Evolutionary conservation across 2,888 invertebrate species (phyloP).

Genomic region (Dicyrtoma fusca): DNA sequence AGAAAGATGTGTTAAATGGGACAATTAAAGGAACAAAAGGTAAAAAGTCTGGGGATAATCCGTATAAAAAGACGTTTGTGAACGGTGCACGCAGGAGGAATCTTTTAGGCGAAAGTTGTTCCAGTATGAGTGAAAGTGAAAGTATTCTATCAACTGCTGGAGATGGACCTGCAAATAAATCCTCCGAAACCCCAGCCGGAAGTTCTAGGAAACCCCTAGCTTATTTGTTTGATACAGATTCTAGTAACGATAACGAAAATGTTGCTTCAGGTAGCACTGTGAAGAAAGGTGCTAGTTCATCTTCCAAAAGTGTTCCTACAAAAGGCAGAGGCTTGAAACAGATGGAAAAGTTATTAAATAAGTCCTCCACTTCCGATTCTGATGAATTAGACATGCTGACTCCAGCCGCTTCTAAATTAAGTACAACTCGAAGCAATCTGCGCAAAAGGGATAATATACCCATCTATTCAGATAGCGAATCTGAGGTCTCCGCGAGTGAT

Average conservation of each 20-base stretch:
- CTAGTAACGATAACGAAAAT: slow-evolving; percentile 62
- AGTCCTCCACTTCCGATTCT: slow-evolving; percentile 71
- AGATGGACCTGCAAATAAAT: slow-evolving; percentile 49
- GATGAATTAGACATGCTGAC: slow-evolving; percentile 65
- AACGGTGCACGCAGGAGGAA: slow-evolving; percentile 70
- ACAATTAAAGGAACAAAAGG: slow-evolving; percentile 46
- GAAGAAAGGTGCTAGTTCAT: slow-evolving; percentile 60
- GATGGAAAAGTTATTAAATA: slow-evolving; percentile 42
- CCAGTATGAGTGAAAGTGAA: slow-evolving; percentile 56
- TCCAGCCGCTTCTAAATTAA: slow-evolving; percentile 9
- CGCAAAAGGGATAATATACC: slow-evolving; percentile 41
- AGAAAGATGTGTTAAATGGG: slow-evolving; percentile 47
- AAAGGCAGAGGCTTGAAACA: slow-evolving; percentile 55
- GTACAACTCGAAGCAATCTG: slow-evolving; percentile 23
- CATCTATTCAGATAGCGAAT: slow-evolving; percentile 80
- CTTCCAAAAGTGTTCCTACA: slow-evolving; percentile 28
- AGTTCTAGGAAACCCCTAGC: slow-evolving; percentile 58
- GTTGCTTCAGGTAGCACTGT: slow-evolving; percentile 61
- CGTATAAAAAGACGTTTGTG: slow-evolving; percentile 75
- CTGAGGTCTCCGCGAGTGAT: slow-evolving; percentile 62
- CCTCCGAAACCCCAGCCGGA: slow-evolving; percentile 25
- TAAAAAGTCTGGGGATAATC: slow-evolving; percentile 62
- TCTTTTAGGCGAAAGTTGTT: slow-evolving; percentile 44
- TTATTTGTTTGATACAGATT: slow-evolving; percentile 61
- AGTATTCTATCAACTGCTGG: slow-evolving; percentile 38